Percentiles rank a stretch among this genome's conserved stretches.
Conservation (phyloP, 2,797 vertebrate species). For the Cephalopachus bancanus region DNA sequence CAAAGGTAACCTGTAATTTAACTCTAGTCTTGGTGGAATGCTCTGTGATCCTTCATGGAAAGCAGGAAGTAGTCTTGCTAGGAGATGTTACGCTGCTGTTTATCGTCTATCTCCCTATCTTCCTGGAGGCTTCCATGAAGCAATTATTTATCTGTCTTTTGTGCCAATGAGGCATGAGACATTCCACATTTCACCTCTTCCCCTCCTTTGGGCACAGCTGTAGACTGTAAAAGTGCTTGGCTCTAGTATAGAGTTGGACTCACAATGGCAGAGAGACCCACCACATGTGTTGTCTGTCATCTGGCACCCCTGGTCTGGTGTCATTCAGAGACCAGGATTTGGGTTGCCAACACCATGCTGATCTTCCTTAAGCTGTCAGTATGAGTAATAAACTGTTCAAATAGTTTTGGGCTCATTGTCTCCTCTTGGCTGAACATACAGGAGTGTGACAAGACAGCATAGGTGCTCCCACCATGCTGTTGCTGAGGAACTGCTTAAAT, state of each 20-base stretch:
- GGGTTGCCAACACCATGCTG: not conserved
- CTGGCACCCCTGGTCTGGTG: not conserved
- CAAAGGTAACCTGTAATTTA: not conserved
- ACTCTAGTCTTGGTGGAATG: not conserved
- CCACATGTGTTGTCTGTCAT: not conserved
- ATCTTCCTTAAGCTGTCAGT: constrained; percentile 30
- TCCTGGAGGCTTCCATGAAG: not conserved
- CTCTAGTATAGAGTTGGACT: not conserved
- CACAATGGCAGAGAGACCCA: not conserved
- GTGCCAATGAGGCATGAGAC: not conserved
- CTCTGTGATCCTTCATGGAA: not conserved
- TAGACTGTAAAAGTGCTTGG: not conserved
- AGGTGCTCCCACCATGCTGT: not conserved
- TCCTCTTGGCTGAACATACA: constrained; percentile 8
- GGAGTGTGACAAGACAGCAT: not conserved
- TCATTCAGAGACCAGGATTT: not conserved
- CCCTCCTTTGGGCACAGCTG: not conserved
- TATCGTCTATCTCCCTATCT: not conserved
- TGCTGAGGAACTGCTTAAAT: not conserved
- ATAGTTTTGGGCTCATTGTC: not conserved
- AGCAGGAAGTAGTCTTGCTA: not conserved
- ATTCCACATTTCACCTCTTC: not conserved
- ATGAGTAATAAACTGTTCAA: constrained; percentile 2
- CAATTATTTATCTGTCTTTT: not conserved
- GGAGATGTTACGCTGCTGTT: not conserved